These are phyloP conservation scores for Volucella bombylans DNA, from an alignment of 2,888 invertebrate species.

Conservation along the genomic window DNA sequence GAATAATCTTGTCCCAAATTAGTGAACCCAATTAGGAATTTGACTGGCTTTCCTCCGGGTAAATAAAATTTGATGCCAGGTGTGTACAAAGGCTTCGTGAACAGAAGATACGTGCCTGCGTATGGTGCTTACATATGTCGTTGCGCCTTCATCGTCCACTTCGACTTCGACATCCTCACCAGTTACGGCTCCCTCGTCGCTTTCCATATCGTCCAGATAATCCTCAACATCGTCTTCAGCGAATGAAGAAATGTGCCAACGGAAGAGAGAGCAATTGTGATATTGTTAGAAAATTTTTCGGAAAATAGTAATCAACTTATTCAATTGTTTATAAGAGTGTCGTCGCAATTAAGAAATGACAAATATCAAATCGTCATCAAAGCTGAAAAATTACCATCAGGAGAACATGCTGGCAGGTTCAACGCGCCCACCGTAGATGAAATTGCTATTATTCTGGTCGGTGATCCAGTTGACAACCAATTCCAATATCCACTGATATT, in stretches of 20 bases:
- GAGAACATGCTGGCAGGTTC: too few relatives aligned
- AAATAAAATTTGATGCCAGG: conserved; percentile 87
- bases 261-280: too few relatives aligned
- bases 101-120: conserved; percentile 94
- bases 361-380: too few relatives aligned
- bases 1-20: conserved; percentile 97
- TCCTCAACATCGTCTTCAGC: conserved; percentile 85
- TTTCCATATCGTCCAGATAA: conserved; percentile 87
- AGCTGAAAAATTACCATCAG: too few relatives aligned
- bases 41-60: conserved; percentile 93
- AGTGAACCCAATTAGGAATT: conserved; percentile 97
- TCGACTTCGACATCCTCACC: conserved; percentile 85
- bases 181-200: conserved; percentile 86
- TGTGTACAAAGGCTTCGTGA: conserved; percentile 89
- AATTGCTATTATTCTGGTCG: too few relatives aligned
- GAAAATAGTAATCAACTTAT: too few relatives aligned
- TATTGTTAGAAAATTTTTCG: too few relatives aligned
- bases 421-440: too few relatives aligned
- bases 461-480: too few relatives aligned
- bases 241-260: conserved; percentile 84
- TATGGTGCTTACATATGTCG: conserved; percentile 92
- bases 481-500: too few relatives aligned
- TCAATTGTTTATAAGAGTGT: too few relatives aligned
- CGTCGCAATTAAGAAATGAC: too few relatives aligned
- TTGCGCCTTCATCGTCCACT: conserved; percentile 84